These are phyloP conservation scores for Latrodectus geometricus DNA, from an alignment of 1,140 invertebrate genomes.

Conservation along the genomic window DNA sequence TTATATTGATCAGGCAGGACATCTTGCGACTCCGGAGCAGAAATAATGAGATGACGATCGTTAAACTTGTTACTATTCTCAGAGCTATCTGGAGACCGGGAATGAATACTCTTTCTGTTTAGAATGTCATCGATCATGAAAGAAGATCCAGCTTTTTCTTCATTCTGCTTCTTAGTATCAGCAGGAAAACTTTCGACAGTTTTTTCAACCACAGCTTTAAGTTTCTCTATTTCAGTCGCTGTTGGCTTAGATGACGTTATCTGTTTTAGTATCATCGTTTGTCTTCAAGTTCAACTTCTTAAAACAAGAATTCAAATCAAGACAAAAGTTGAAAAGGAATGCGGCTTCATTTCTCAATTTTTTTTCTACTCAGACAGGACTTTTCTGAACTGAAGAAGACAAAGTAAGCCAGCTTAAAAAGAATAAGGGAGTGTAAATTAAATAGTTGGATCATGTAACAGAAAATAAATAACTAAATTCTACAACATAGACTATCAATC, in stretches of 20 bases:
- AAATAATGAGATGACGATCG: not conserved
- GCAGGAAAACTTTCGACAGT: not conserved
- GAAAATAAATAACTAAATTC: too few relatives aligned
- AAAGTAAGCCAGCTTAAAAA: too few relatives aligned
- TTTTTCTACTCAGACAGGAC: too few relatives aligned
- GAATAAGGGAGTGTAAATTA: too few relatives aligned
- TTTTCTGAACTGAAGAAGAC: too few relatives aligned
- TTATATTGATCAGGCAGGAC: not conserved
- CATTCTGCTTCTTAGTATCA: not conserved
- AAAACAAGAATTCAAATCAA: not conserved
- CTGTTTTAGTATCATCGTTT: not conserved
- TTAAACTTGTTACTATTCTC: constrained; percentile 2
- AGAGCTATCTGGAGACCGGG: constrained; percentile 13
- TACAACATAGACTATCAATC: too few relatives aligned
- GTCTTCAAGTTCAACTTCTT: not conserved
- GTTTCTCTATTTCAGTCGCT: not conserved
- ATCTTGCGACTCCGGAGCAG: not conserved
- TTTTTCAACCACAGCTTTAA: not conserved
- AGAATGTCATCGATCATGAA: constrained; percentile 58
- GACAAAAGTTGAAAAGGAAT: not conserved
- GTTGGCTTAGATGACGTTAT: not conserved
- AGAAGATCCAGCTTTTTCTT: constrained; percentile 10
- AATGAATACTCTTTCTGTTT: constrained; percentile 22
- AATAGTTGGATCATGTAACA: too few relatives aligned
- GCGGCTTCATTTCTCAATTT: too few relatives aligned